These are phyloP conservation scores for Phortica magna DNA, from an alignment of 2,888 invertebrate genomes.

Conservation along the genomic window DNA sequence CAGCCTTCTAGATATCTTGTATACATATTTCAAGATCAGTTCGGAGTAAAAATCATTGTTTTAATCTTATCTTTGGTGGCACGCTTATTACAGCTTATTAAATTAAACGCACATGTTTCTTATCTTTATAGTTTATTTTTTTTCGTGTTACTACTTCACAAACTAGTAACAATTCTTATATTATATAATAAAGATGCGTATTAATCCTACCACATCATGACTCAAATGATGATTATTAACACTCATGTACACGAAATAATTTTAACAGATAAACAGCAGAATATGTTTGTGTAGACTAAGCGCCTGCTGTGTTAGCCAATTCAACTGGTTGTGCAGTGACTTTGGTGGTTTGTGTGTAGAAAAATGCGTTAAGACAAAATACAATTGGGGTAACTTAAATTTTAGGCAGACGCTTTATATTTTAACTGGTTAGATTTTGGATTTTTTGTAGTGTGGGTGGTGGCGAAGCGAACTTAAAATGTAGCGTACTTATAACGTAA, in stretches of 20 bases:
- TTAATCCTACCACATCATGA: neutral
- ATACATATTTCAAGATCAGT: no score
- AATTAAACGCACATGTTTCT: neutral
- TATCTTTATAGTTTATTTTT: constrained; percentile 10
- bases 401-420: neutral
- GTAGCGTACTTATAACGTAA: neutral
- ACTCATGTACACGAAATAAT: constrained; percentile 14
- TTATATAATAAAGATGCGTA: constrained; percentile 1
- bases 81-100: neutral
- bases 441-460: neutral
- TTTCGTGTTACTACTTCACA: constrained; percentile 17
- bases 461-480: neutral
- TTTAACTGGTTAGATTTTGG: neutral
- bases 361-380: neutral
- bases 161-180: constrained; percentile 31
- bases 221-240: neutral
- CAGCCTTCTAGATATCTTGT: no score
- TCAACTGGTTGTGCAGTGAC: neutral
- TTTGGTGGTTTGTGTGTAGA: neutral
- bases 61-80: no score
- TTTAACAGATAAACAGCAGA: neutral
- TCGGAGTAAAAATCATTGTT: no score
- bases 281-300: neutral
- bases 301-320: neutral
- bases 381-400: neutral